Conservation (phyloP, 1,140 invertebrate species). For the Drosophila sp. region DNA sequence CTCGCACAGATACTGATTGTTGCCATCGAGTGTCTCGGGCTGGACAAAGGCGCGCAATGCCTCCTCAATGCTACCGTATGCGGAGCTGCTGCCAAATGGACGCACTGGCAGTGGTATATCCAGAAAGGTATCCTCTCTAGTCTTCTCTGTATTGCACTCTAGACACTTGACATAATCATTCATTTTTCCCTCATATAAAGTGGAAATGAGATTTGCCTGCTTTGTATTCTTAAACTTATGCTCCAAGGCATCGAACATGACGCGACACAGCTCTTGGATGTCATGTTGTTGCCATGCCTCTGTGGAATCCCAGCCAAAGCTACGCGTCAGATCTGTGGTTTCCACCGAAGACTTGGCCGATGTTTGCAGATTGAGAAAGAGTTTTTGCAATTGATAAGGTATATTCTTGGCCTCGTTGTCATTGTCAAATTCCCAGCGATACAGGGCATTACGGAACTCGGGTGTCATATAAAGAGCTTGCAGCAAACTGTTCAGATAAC, state of each 20-base stretch:
- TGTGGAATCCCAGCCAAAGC: slow-evolving; percentile 96
- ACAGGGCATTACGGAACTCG: slow-evolving; percentile 96
- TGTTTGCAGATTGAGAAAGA: slow-evolving; percentile 95
- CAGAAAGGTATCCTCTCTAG: slow-evolving; percentile 93
- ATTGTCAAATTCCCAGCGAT: slow-evolving; percentile 93
- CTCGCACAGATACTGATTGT: slow-evolving; percentile 96
- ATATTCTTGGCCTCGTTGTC: slow-evolving; percentile 90
- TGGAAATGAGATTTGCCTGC: slow-evolving; percentile 93
- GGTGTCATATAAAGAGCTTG: slow-evolving; percentile 97
- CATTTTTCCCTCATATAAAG: slow-evolving; percentile 91
- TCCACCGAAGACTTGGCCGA: slow-evolving; percentile 91
- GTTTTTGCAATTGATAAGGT: slow-evolving; percentile 94
- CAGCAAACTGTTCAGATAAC: slow-evolving; percentile 95
- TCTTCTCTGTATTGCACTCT: slow-evolving; percentile 94
- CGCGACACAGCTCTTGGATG: slow-evolving; percentile 95
- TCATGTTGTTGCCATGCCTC: slow-evolving; percentile 97
- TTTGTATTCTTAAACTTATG: slow-evolving; percentile 94
- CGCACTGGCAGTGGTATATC: slow-evolving; percentile 95
- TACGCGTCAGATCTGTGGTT: slow-evolving; percentile 94
- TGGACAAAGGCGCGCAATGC: slow-evolving; percentile 94
- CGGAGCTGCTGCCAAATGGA: slow-evolving; percentile 91
- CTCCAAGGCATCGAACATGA: slow-evolving; percentile 97
- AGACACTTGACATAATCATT: slow-evolving; percentile 97
- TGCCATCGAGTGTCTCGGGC: slow-evolving; percentile 93
- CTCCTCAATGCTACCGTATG: slow-evolving; percentile 94